Percentiles rank a stretch among this genome's conserved stretches.
Evolutionary conservation across 2,113 vertebrate species (phyloP).

Genomic region (Pseudopodoces humilis): DNA sequence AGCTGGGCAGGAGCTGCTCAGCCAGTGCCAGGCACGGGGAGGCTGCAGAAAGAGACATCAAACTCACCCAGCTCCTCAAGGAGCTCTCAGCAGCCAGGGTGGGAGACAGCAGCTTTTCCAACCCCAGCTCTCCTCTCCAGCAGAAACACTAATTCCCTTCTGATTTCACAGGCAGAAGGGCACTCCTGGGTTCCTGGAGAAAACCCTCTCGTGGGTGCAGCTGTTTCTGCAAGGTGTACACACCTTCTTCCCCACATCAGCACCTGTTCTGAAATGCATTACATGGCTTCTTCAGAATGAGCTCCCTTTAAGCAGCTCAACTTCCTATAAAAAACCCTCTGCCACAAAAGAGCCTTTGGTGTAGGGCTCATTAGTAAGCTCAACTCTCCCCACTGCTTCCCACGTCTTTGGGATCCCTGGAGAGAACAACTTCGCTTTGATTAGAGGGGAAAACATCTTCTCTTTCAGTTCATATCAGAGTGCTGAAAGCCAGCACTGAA

Average conservation of each 20-base stretch:
- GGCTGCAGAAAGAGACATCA: background rate
- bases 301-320: background rate
- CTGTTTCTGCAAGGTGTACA: background rate
- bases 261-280: background rate
- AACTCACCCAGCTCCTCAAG: background rate
- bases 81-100: background rate
- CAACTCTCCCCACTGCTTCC: background rate
- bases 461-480: background rate
- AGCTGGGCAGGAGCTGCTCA: background rate
- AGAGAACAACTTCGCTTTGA: background rate
- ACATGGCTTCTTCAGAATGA: background rate
- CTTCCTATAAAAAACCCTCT: background rate
- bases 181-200: background rate
- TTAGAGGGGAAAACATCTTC: background rate
- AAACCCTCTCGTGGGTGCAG: rapidly evolving
- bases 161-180: background rate
- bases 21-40: background rate
- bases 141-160: background rate
- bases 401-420: background rate
- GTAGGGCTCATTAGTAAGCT: background rate
- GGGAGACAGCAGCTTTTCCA: background rate
- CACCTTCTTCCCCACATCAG: background rate
- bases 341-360: background rate
- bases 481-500: background rate
- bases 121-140: background rate